Conservation (phyloP, 1,140 invertebrate genomes). For the Lanistes nyassanus region DNA sequence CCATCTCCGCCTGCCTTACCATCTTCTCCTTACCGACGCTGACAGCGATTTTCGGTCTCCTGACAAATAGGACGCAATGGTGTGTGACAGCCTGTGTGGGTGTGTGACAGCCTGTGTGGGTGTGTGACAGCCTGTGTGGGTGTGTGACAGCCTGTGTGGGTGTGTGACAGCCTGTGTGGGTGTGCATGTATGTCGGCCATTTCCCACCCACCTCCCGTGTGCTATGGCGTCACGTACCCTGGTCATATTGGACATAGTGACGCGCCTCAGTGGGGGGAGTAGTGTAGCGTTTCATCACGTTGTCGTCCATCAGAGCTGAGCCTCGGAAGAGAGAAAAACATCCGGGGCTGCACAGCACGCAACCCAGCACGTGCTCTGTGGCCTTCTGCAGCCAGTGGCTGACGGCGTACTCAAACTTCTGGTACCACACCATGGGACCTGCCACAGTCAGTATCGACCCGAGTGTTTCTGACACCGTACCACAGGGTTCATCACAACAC, state of each 20-base stretch:
- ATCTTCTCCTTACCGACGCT: background rate
- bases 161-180: background rate
- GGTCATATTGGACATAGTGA: slow-evolving; percentile 75
- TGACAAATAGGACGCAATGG: background rate
- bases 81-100: background rate
- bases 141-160: slow-evolving; percentile 2
- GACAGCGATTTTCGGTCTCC: background rate
- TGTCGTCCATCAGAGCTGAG: slow-evolving; percentile 74
- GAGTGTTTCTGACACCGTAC: background rate
- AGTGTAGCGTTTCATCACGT: slow-evolving; percentile 74
- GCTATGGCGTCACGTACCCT: slow-evolving; percentile 61
- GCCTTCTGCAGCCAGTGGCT: slow-evolving; percentile 77
- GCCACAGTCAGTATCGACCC: background rate
- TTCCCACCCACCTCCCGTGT: background rate
- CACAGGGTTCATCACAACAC: background rate
- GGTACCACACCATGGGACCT: slow-evolving; percentile 75
- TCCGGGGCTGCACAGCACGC: slow-evolving; percentile 74
- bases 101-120: background rate
- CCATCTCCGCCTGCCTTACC: background rate
- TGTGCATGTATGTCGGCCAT: background rate
- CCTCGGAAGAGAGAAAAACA: slow-evolving; percentile 74
- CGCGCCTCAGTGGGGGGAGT: slow-evolving; percentile 69
- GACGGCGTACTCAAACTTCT: slow-evolving; percentile 76
- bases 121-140: background rate
- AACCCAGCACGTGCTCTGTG: slow-evolving; percentile 75